Base-by-base conservation (phyloP, 1,140 invertebrate genomes). In the Brachionus paranguensis region DNA sequence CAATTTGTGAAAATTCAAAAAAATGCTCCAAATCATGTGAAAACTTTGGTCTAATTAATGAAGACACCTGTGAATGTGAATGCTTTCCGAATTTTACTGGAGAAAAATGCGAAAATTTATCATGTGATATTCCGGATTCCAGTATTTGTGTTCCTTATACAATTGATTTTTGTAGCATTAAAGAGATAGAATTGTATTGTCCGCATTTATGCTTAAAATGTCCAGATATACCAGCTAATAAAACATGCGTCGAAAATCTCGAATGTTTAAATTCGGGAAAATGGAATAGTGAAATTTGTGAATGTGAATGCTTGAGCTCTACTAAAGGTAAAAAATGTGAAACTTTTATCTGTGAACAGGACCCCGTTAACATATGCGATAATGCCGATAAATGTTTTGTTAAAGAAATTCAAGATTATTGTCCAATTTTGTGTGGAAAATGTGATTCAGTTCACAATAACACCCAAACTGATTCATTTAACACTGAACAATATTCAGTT, bases 31-130 rank as follows among this genome's bases (percentile, higher is more conserved):
- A 81, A 5, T 14, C 12, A 3, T 81, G 78, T 64, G n/a, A 81
- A 47, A 81, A 81, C 64, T 17, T 27, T 1, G 78, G 50, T 24
- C 2, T 20, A 10, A 27, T 81, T n/a, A 81, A 64, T 45, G 7
- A 29, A 68, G 64, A 27, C 3, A 81, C 53, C 10, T 81, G 78
- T 68, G n/a, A 60, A 43, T 81, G 78, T 47, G 78, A 81, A 17
- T 81, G 78, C 41, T 81, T 24, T 68, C n/a, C n/a, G 14, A 81
- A 68, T 68, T 81, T 64, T 24, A 37, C 3, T 37, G 78, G 78
- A 64, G 12, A 24, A 24, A 20, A 24, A 11, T 81, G 78, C 11
- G 53, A 81, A 68, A 60, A 81, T 27, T 68, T 81, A 41, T 20
- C 41, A 6, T 81, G 78, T 47, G 53, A 60, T 3, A 37, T 60